Percentiles rank a stretch among this genome's conserved stretches.
These are phyloP conservation scores for Abrostola triplasia DNA, from an alignment of 2,888 invertebrate species.

Conservation along the genomic window DNA sequence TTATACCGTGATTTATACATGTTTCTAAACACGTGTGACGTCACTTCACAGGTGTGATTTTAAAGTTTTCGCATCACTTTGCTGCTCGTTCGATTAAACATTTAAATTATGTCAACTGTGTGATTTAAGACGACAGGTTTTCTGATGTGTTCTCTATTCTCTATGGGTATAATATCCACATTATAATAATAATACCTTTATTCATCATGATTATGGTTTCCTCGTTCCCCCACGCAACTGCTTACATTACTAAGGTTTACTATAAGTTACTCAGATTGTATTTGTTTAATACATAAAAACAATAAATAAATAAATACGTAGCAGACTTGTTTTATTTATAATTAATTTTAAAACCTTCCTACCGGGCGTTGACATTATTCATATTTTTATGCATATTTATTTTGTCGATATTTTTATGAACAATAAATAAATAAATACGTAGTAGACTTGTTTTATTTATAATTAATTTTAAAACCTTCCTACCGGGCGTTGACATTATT, in stretches of 20 bases:
- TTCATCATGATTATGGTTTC: neutral
- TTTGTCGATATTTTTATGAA: no score
- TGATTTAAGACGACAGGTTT: slow-evolving; percentile 5
- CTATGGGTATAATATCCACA: neutral
- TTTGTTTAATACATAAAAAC: neutral
- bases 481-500: no score
- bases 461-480: no score
- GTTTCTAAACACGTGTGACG: neutral
- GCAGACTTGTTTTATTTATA: slow-evolving; percentile 2
- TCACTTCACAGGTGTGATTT: neutral
- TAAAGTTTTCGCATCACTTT: neutral
- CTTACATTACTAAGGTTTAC: no score
- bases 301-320: neutral
- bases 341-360: no score
- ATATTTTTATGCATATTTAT: no score
- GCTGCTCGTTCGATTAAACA: neutral
- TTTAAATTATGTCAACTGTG: neutral
- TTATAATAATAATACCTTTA: no score
- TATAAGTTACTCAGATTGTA: no score
- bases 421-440: neutral
- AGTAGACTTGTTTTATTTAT: slow-evolving; percentile 1
- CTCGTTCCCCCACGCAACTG: neutral
- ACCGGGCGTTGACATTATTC: no score
- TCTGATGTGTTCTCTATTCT: neutral
- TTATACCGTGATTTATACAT: no score